Evolutionary conservation across 2,797 vertebrate species (phyloP), one percentile per base, ranked within the genome.

Genomic region (Acipenser transmontanus): DNA sequence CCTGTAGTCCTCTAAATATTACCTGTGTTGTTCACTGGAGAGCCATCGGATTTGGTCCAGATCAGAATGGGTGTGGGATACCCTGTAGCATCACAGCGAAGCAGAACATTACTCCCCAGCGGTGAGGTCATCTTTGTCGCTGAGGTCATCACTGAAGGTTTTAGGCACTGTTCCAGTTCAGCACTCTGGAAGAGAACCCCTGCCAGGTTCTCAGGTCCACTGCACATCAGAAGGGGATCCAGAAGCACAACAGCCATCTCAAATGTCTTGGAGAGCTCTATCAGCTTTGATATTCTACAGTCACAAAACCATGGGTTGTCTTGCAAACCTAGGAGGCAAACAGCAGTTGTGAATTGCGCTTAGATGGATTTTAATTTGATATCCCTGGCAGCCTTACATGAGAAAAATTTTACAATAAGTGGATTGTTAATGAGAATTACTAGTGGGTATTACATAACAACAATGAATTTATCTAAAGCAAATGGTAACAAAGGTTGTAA

Each of bases 281-380:
- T 94, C 59, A 97, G 68, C 74, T 95, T 97, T 66, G 95, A 97
- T 81, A 99, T 94, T 72, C 89, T 92, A 68, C 97, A 99, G 82
- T 98, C 94, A 67, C 97, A 99, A 78, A 89, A 89, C 97, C 97
- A 99, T 1, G 93, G 93, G 71, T 99, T 99, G 77, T 99, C 97
- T 79, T 99, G 97, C 8, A 99, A 85, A 76, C 95, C 97, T 99
- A 78, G 48, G 48, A 34, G 3, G 34, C 34, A 34, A 34, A 34
- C 34, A 34, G 34, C 34, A 34, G 34, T 34, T 34, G 34, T 34
- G 34, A 34, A 34, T 34, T 34, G 34, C 3, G 34, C 4, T 34
- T 34, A 34, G 34, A 34, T 34, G 34, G 34, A 34, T 34, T 34
- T 34, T 34, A 34, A 34, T 34, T 34, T 34, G 34, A 34, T 1